A percentile compares a stretch with the other conserved stretches of the same genome.
phyloP scores from a whole-genome alignment of 2,797 vertebrate genomes.

The Enteromius thamalakanensis region DNA sequence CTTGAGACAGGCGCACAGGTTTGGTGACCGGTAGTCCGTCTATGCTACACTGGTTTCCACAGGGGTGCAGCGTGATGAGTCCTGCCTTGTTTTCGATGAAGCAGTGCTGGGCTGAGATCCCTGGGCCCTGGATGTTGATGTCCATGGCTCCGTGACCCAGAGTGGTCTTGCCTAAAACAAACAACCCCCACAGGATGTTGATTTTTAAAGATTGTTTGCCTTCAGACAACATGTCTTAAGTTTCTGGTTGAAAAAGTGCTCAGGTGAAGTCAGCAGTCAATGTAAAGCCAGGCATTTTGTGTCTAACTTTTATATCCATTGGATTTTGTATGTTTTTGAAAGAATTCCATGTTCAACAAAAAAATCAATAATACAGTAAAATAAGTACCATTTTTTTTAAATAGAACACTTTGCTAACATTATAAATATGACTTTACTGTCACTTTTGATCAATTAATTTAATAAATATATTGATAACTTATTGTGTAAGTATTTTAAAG shows the following conservation, averaged over 20 bases:
- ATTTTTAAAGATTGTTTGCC: constrained; percentile 21
- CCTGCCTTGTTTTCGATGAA: constrained; percentile 88
- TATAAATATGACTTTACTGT: too few species aligned
- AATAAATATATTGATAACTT: too few species aligned
- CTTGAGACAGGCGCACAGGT: constrained; percentile 89
- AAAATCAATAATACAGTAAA: background rate
- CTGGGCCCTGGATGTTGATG: constrained; percentile 85
- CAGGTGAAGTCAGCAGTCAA: background rate
- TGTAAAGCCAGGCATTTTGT: background rate
- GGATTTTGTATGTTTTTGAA: background rate
- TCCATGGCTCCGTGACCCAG: constrained; percentile 86
- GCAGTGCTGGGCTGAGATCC: constrained; percentile 87
- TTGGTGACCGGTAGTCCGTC: constrained; percentile 81
- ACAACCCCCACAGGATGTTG: constrained; percentile 33
- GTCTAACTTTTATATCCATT: background rate
- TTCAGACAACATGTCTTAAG: background rate
- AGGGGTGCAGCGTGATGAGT: constrained; percentile 86
- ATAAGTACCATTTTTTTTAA: background rate
- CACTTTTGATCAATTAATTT: too few species aligned
- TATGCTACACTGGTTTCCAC: constrained; percentile 85
- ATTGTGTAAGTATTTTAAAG: background rate
- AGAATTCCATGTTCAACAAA: background rate
- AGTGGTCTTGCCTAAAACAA: constrained; percentile 79
- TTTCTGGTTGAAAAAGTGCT: background rate
- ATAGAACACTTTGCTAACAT: too few species aligned